These are phyloP conservation scores for Eupeodes latifasciatus DNA, from an alignment of 2,888 invertebrate species.

Conservation along the genomic window DNA sequence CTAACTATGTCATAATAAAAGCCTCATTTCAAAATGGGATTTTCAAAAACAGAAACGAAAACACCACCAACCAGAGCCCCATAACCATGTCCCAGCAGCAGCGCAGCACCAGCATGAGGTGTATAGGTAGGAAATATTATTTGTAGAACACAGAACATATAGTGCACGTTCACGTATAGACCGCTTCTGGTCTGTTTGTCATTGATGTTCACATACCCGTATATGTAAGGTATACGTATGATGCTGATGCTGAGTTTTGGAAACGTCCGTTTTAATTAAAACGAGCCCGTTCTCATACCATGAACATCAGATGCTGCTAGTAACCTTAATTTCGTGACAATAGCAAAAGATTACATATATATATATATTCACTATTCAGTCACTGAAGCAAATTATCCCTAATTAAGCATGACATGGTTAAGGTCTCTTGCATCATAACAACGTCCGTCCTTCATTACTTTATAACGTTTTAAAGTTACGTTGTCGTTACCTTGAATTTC, in stretches of 20 bases:
- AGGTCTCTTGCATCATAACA: neutral
- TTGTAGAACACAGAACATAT: neutral
- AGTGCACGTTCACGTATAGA: too few species aligned
- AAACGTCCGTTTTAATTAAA: constrained; percentile 32
- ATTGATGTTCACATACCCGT: neutral
- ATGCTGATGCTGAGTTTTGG: neutral
- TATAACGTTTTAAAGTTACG: too few species aligned
- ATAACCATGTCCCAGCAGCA: too few species aligned
- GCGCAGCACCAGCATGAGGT: neutral
- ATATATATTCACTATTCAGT: constrained; percentile 30
- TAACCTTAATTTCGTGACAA: constrained; percentile 57
- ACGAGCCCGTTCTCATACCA: constrained; percentile 4
- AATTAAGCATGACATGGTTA: constrained; percentile 24
- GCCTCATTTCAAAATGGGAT: constrained; percentile 19
- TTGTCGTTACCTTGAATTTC: neutral
- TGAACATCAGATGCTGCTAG: neutral
- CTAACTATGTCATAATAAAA: constrained; percentile 12
- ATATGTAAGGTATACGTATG: too few species aligned
- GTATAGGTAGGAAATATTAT: neutral
- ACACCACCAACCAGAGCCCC: neutral
- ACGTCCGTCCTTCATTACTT: neutral
- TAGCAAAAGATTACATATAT: constrained; percentile 4
- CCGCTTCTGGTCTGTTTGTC: neutral
- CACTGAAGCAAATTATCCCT: constrained; percentile 40
- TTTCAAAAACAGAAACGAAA: constrained; percentile 26